Evolutionary conservation across 2,888 invertebrate species (phyloP).

Genomic region (Pocota personata): DNA sequence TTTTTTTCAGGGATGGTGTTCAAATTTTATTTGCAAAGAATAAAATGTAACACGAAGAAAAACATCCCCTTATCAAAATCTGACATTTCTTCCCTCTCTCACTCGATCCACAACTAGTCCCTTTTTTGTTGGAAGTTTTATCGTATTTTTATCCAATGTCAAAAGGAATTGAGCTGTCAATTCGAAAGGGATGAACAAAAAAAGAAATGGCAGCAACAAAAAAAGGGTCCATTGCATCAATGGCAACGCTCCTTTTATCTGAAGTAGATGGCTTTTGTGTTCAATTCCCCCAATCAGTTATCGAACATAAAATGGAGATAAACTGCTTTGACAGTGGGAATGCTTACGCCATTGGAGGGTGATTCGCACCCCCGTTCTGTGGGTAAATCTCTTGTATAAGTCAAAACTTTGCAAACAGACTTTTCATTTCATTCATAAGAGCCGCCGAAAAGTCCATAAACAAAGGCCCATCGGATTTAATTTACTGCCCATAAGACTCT

Average conservation of each 20-base stretch:
- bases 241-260: slow-evolving; percentile 5
- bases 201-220: slow-evolving; percentile 53
- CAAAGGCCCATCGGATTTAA: slow-evolving; percentile 5
- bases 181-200: slow-evolving; percentile 52
- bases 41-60: slow-evolving; percentile 54
- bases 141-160: slow-evolving; percentile 47
- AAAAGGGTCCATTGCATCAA: slow-evolving; percentile 56
- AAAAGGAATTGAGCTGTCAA: slow-evolving; percentile 70
- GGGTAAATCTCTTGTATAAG: neutral
- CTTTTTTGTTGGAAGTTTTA: slow-evolving; percentile 56
- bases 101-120: neutral
- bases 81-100: slow-evolving; percentile 59
- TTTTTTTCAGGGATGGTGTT: slow-evolving; percentile 40
- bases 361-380: neutral
- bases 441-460: slow-evolving; percentile 28
- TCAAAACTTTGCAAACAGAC: neutral
- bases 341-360: neutral
- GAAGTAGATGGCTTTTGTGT: no score
- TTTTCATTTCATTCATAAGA: slow-evolving; percentile 11
- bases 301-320: slow-evolving; percentile 50
- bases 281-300: slow-evolving; percentile 12
- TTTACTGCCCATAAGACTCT: slow-evolving; percentile 24
- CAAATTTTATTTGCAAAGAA: slow-evolving; percentile 60
- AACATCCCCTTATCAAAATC: slow-evolving; percentile 71
- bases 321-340: neutral